Evolutionary conservation across 2,797 vertebrate genomes (phyloP), one percentile per base, ranked within the genome.

Genomic region (Diplodus puntazzo): DNA sequence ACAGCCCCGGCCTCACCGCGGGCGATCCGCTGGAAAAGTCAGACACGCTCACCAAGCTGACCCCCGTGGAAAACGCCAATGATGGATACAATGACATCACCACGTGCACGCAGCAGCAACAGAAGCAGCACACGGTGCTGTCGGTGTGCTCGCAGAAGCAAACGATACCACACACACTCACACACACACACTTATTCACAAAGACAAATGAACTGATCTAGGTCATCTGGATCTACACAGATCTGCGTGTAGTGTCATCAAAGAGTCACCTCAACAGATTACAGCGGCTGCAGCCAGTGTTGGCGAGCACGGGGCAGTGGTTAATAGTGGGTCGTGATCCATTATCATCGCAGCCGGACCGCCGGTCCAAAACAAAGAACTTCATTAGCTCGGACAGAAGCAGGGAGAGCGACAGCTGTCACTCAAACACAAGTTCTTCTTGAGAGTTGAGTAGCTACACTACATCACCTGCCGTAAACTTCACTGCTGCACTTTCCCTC

Each of bases 11-110:
- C 23, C 79, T 91, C 62, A 75, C 75, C 6, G 83, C 92, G 27
- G 92, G 88, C 45, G 92, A 95, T 48, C 90, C 93, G 5, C 92
- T 92, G 13, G 95, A 97, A 27, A 81, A 90, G 21, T 91, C 94
- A 0, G 75, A 88, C 61, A 85, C 80, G 0, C 11, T 75, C 2
- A 66, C 73, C 59, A 91, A 87, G 67, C 86, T 92, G 55, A 86
- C 85, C 16, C 87, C 91, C 0, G 83, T 92, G 67, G 92, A 92
- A 80, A 85, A 64, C 34, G 16, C 80, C 42, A 82, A 73, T 0
- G 77, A 92, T 0, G 83, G 6, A 48, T 75, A 68, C 45, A 77
- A 16, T 66, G 88, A 85, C 74, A 27, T 85, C 11, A 68, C 10
- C 11, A 0, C 2, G 13, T 21, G 61, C 68, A 57, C 69, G 9